Percentiles rank a stretch among this genome's conserved stretches.
phyloP scores from a whole-genome alignment of 2,888 invertebrate species.

The Minunthozetes semirufus region DNA sequence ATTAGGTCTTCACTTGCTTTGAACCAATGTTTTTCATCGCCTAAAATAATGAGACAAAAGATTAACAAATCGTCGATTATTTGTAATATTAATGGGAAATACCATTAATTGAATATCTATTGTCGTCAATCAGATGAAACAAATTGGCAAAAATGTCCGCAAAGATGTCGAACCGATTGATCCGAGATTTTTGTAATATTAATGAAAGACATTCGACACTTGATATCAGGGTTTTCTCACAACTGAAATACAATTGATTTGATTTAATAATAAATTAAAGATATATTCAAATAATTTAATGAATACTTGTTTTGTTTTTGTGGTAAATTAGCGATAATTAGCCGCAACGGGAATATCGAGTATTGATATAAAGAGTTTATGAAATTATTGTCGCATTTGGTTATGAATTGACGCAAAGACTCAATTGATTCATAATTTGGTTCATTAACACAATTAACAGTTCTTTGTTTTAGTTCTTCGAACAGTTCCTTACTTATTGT shows the following conservation, averaged over 20 bases:
- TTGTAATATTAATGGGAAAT: not conserved
- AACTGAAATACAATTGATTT: not conserved
- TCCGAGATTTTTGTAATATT: constrained; percentile 2
- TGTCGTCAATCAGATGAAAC: constrained; percentile 10
- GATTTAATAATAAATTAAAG: not conserved
- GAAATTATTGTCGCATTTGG: constrained; percentile 18
- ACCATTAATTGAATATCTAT: not conserved
- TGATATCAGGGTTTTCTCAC: not conserved
- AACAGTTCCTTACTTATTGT: constrained; percentile 17
- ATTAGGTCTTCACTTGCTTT: constrained; percentile 4
- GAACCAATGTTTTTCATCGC: not conserved
- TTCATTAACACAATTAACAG: constrained; percentile 18
- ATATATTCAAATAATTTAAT: not conserved
- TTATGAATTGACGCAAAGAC: not conserved
- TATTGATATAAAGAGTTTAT: constrained; percentile 20
- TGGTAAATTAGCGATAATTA: not conserved
- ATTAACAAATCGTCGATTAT: not conserved
- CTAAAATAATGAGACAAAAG: not conserved
- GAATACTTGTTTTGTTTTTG: not conserved
- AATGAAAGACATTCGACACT: constrained; percentile 20
- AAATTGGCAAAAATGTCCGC: constrained; percentile 10
- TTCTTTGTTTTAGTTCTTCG: constrained; percentile 19
- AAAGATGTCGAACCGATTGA: constrained; percentile 18
- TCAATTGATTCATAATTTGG: not conserved
- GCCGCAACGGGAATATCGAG: constrained; percentile 23